Conservation (phyloP, 2,113 vertebrate species). For the Nannobrachium achirus region DNA sequence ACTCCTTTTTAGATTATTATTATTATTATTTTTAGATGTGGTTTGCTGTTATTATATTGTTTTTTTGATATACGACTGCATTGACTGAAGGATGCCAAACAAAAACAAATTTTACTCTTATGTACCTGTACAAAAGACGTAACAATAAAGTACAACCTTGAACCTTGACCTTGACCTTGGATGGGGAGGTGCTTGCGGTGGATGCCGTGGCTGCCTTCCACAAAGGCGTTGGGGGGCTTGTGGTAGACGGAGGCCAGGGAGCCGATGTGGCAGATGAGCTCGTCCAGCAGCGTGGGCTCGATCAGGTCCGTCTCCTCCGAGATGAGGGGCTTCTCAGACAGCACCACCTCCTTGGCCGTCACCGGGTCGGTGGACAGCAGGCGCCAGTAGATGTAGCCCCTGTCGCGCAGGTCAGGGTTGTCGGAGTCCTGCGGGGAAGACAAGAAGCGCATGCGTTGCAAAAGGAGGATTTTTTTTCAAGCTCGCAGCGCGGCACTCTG, state of each 20-base stretch:
- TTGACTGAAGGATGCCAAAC: too few relatives aligned
- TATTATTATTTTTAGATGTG: too few relatives aligned
- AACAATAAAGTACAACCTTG: too few relatives aligned
- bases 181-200: conserved; percentile 97
- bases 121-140: too few relatives aligned
- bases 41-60: too few relatives aligned
- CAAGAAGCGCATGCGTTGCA: too few relatives aligned
- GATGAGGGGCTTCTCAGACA: conserved; percentile 96
- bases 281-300: conserved; percentile 94
- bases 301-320: conserved; percentile 98
- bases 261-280: conserved; percentile 97
- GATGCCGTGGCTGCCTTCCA: conserved; percentile 97
- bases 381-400: conserved; percentile 99
- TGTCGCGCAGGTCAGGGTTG: conserved; percentile 97
- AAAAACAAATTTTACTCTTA: too few relatives aligned
- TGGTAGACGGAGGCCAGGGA: conserved; percentile 97
- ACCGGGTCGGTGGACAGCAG: conserved; percentile 97
- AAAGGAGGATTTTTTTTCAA: too few relatives aligned
- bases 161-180: too few relatives aligned
- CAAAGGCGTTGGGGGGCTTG: conserved; percentile 97
- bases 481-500: too few relatives aligned
- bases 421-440: conserved; percentile 88
- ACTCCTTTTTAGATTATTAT: too few relatives aligned
- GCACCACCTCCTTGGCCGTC: conserved; percentile 96
- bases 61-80: too few relatives aligned